Base-by-base conservation (phyloP, 1,140 invertebrate species). In the Stegodyphus dumicola region DNA sequence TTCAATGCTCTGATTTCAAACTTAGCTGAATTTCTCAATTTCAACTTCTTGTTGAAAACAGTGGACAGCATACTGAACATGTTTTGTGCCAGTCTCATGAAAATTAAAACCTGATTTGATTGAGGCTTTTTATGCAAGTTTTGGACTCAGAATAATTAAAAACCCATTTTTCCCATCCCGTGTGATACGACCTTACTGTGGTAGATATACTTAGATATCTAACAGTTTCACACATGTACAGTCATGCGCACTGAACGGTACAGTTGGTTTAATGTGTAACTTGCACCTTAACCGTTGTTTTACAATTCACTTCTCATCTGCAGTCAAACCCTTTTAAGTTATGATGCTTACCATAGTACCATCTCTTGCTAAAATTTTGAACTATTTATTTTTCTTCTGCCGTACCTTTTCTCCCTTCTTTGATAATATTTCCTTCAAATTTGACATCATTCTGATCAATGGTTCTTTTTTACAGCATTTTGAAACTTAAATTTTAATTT, bases 21-120 rank as follows among this genome's bases (percentile, higher is more conserved):
- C n/a, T 49, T 48, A 70, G 67, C n/a, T 70, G 67, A 70, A 70
- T 70, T 70, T 70, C 67, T 70, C 7, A 6, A 70, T 48, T 70
- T 70, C 33, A 70, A 7, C 54, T 56, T 56, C 7, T 56, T 56
- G 54, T 13, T 7, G 7, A 7, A 7, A 13, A 70, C 67, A 33
- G 67, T 70, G n/a, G 67, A 13, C 33, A 18, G n/a, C 67, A 70
- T 70, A 70, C 6, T 70, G 67, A 70, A 70, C 33, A 70, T 33
- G 33, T 70, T 70, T 70, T 70, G 5, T 6, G 67, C 67, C 33
- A 56, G 67, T 70, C 67, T 70, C 67, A 6, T 6, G 67, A 70
- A 18, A 70, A 6, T 70, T 70, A 70, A 70, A 70, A 70, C 7
- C 67, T 49, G 67, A 70, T 70, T 70, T 70, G 33, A 70, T 70